Base-by-base conservation (phyloP, 2,888 invertebrate species). In the Scaptomyza reducta region DNA sequence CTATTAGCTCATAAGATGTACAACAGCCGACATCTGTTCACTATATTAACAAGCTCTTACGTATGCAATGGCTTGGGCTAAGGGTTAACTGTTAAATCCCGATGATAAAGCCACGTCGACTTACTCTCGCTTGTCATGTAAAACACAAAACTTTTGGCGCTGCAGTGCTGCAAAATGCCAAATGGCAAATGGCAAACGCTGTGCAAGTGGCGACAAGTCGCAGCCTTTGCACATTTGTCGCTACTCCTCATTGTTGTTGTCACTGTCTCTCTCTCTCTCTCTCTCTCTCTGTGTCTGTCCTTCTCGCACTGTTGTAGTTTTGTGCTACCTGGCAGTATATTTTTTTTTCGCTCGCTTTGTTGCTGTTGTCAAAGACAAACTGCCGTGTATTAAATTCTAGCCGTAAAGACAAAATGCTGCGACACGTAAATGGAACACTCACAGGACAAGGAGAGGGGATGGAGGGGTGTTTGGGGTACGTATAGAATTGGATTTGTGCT, bases 321-420 rank as follows among this genome's bases (percentile, higher is more conserved):
- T 49, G 6, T n/a, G 33, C 33, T 73, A 67, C 68, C 71, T 72
- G 73, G 54, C 58, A 45, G 66, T 72, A 49, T 58, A 47, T 65
- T 31, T n/a, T 6, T 18, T 10, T 6, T 40, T 44, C 44, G 11
- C 14, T 25, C 14, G 10, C 25, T 40, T 40, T 57, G 38, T 66
- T 53, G 49, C 72, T 66, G 50, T 72, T 76, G 81, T 73, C 72
- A 69, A 75, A 88, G 88, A 88, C 88, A 86, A 86, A 86, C 84
- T 86, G 77, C 77, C 73, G 84, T 76, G 87, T 84, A 88, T 86
- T 88, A 86, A 74, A 88, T 84, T 86, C 77, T 74, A 84, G 86
- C 64, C 77, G 46, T 74, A 81, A 88, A 88, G 87, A 87, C 88
- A 85, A 87, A 84, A 87, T 85, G 84, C 79, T 71, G 68, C 79